Percentiles rank a stretch among this genome's conserved stretches.
These are phyloP conservation scores for Exaiptasia diaphana DNA, from an alignment of 64 coral and sea anemone species.

Conservation along the genomic window DNA sequence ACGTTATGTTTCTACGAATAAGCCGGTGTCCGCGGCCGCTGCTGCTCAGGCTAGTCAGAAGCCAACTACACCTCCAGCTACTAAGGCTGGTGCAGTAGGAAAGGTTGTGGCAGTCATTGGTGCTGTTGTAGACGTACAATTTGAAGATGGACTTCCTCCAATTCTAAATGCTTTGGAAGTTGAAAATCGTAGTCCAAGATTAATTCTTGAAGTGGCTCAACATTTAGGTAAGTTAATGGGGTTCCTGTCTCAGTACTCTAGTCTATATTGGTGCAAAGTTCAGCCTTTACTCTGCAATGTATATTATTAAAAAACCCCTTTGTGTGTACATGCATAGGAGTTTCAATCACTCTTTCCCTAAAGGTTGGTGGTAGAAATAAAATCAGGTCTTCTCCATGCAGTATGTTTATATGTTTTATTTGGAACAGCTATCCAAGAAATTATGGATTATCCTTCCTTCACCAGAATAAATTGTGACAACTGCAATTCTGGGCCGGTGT, in stretches of 20 bases:
- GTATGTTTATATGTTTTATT: too few species aligned
- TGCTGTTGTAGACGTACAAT: slow-evolving; percentile 98
- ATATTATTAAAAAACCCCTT: too few species aligned
- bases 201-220: slow-evolving; percentile 95
- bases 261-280: background rate
- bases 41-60: slow-evolving; percentile 64
- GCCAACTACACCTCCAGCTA: slow-evolving; percentile 43
- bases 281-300: background rate
- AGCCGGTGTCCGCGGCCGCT: slow-evolving; percentile 75
- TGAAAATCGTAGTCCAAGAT: slow-evolving; percentile 73
- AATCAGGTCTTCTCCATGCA: too few species aligned
- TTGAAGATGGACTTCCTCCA: slow-evolving; percentile 90
- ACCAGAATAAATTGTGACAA: too few species aligned
- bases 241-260: too few species aligned
- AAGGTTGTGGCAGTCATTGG: slow-evolving; percentile 94
- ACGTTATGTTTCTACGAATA: slow-evolving; percentile 95
- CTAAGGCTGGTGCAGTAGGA: slow-evolving; percentile 72
- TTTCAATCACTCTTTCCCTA: too few species aligned
- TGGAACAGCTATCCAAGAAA: too few species aligned
- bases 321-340: too few species aligned
- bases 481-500: too few species aligned
- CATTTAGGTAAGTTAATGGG: slow-evolving; percentile 85
- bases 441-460: too few species aligned
- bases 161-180: slow-evolving; percentile 96
- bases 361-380: too few species aligned